phyloP scores from a whole-genome alignment of 2,888 invertebrate genomes.

The Dichetophora obliterata region DNA sequence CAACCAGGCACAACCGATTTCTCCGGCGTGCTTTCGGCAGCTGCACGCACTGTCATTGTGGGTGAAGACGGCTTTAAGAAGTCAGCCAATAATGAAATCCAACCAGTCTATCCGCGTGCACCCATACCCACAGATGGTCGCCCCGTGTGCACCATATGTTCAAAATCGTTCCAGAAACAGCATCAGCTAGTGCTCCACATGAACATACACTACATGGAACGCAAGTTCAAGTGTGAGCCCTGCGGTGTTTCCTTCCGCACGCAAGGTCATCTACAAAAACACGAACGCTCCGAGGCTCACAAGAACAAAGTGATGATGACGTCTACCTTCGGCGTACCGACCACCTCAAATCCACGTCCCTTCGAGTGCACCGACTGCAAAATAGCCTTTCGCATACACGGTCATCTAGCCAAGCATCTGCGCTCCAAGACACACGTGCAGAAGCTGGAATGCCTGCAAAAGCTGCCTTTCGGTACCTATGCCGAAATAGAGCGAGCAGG shows the following conservation, averaged over 20 bases:
- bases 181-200: slow-evolving; percentile 92
- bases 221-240: slow-evolving; percentile 91
- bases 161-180: slow-evolving; percentile 91
- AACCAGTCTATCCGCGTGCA: slow-evolving; percentile 71
- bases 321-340: slow-evolving; percentile 84
- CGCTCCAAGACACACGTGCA: slow-evolving; percentile 96
- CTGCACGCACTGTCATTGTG: slow-evolving; percentile 71
- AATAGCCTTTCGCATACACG: slow-evolving; percentile 96
- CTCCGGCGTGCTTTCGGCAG: slow-evolving; percentile 62
- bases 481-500: slow-evolving; percentile 93
- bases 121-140: slow-evolving; percentile 75
- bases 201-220: slow-evolving; percentile 95
- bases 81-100: slow-evolving; percentile 62
- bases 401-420: slow-evolving; percentile 96
- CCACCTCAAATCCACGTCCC: slow-evolving; percentile 92
- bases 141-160: slow-evolving; percentile 87
- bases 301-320: slow-evolving; percentile 93
- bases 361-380: slow-evolving; percentile 97
- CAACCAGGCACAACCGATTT: slow-evolving; percentile 65
- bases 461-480: slow-evolving; percentile 93
- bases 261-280: slow-evolving; percentile 92
- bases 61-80: slow-evolving; percentile 75
- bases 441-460: slow-evolving; percentile 91
- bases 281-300: slow-evolving; percentile 91
- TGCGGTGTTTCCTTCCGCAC: slow-evolving; percentile 93